Evolutionary conservation across 1,140 invertebrate species (phyloP), one percentile per base, ranked within the genome.

Genomic region (Orius insidiosus): DNA sequence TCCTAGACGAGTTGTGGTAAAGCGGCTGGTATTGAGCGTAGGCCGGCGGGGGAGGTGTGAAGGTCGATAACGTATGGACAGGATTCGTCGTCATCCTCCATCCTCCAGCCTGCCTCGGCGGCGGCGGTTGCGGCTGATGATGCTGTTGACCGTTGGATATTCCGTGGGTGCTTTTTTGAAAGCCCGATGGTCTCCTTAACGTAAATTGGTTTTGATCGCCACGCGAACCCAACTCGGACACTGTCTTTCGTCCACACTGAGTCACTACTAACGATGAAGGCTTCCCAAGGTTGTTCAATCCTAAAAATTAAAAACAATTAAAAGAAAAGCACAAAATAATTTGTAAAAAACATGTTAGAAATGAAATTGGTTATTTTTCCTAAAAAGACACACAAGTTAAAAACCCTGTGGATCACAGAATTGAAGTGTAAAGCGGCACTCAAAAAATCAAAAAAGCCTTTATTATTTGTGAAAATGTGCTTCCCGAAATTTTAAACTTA

Each of bases 211-310:
- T 37, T 18, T 35, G 35, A 16, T 54, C 53, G 18, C 36, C 33
- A 14, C 47, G 39, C 10, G 41, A 43, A 6, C 53, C 52, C 13
- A 56, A 35, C 39, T 58, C 55, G 5, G 50, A 55, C 35, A 58
- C 42, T 3, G 56, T 53, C 38, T 53, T 56, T 10, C 56, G 50
- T 2, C 56, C 55, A 35, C 50, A 52, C 10, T 48, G 47, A 2
- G 51, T 52, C 7, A 53, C 41, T 5, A 58, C 47, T 14, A 56
- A 40, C 3, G 55, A 54, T 0, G 54, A 54, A 3, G 53, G 54
- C 15, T 53, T 51, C 7, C 55, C 53, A 7, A 49, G 32, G 38
- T 49, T 51, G 13, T 42, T 38, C n/a, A 36, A 31, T 32, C 7
- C 18, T 32, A 33, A 45, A n/a, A 30, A 49, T n/a, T n/a, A 14